Percentiles rank a stretch among this genome's conserved stretches.
These are phyloP conservation scores for Burhinus bistriatus DNA, from an alignment of 2,113 vertebrate genomes.

Conservation along the genomic window DNA sequence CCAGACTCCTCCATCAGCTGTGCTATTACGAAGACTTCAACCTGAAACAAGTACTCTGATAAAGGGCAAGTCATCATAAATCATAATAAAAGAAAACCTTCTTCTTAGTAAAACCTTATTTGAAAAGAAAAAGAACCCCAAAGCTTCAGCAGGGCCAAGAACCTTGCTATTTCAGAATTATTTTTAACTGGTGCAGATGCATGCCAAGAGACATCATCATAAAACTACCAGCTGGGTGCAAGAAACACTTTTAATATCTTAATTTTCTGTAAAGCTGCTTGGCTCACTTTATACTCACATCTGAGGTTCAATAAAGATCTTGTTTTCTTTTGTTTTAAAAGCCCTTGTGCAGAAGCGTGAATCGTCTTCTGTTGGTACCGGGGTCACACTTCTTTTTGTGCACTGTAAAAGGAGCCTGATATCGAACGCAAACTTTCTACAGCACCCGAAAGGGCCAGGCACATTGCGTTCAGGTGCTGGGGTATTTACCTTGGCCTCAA, in stretches of 20 bases:
- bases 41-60: background rate
- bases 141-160: background rate
- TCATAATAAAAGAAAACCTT: background rate
- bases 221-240: background rate
- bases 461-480: background rate
- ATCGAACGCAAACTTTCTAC: background rate
- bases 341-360: fast-evolving
- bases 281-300: background rate
- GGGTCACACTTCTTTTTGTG: background rate
- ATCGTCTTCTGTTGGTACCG: background rate
- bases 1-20: background rate
- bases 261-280: background rate
- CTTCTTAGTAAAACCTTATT: background rate
- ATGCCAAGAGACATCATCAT: background rate
- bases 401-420: background rate
- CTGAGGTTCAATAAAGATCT: background rate
- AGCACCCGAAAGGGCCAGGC: background rate
- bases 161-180: background rate
- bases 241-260: background rate
- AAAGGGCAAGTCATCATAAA: background rate
- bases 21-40: background rate
- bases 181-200: background rate
- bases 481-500: background rate
- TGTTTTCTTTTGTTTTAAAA: background rate
- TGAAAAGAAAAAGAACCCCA: background rate